Percentiles rank a stretch among this genome's conserved stretches.
Conservation (phyloP, 1,140 invertebrate genomes). For the Pogonus chalceus region DNA sequence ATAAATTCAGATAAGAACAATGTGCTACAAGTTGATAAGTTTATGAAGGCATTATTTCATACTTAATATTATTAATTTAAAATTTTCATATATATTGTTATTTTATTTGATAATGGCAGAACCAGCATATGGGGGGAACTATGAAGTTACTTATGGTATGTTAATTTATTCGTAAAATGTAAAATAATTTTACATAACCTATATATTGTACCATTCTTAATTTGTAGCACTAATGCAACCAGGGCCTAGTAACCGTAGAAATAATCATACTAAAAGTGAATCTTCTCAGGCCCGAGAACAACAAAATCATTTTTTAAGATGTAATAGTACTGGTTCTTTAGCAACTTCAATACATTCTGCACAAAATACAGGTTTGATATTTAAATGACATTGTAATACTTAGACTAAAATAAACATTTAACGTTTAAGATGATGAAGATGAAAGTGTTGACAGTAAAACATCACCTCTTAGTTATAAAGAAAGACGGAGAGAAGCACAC, state of each 20-base stretch:
- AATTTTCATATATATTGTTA: background rate
- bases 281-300: constrained; percentile 7
- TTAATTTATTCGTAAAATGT: background rate
- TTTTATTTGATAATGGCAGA: constrained; percentile 5
- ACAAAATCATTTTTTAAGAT: constrained; percentile 10
- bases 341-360: constrained; percentile 53
- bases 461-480: constrained; percentile 81
- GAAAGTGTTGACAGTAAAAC: constrained; percentile 62
- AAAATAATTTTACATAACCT: background rate
- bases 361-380: constrained; percentile 81
- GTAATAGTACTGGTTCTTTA: constrained; percentile 14
- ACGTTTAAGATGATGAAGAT: constrained; percentile 74
- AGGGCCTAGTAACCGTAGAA: background rate
- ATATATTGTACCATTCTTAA: background rate
- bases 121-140: constrained; percentile 4
- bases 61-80: background rate
- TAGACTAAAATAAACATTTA: constrained; percentile 14
- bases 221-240: background rate
- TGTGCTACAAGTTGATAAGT: too few species aligned
- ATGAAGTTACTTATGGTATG: background rate
- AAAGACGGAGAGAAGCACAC: constrained; percentile 85
- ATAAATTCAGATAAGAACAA: too few species aligned
- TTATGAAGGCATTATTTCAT: background rate
- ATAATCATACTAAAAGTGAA: background rate
- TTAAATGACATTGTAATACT: constrained; percentile 18